Conservation (phyloP, 2,888 invertebrate genomes). For the Microctonus aethiopoides region DNA sequence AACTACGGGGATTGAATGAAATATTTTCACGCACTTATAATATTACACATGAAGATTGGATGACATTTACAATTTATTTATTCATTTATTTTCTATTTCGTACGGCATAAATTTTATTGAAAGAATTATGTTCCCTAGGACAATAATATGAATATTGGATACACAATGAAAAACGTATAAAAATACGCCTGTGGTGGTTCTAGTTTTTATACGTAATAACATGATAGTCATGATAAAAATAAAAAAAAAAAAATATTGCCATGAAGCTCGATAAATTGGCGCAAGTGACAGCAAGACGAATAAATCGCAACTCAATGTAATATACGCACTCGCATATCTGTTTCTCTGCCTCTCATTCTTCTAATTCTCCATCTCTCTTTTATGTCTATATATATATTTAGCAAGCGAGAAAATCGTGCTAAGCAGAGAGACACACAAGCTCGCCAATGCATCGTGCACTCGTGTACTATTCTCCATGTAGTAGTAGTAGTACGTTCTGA, state of each 20-base stretch:
- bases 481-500: slow-evolving; percentile 22
- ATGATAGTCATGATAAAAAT: no score
- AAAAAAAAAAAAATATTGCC: neutral
- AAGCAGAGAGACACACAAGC: neutral
- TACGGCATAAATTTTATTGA: no score
- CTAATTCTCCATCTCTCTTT: neutral
- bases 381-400: neutral
- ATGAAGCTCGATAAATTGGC: neutral
- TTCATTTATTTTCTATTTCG: no score
- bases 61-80: no score
- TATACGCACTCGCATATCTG: neutral
- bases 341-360: neutral
- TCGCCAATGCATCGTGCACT: neutral
- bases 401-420: slow-evolving; percentile 7
- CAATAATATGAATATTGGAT: neutral
- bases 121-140: no score
- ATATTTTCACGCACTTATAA: no score
- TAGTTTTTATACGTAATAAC: neutral
- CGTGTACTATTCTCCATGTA: slow-evolving; percentile 22
- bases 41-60: no score
- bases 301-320: neutral
- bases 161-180: neutral
- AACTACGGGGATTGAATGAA: slow-evolving; percentile 1
- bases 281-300: slow-evolving; percentile 1
- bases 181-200: neutral